A percentile compares a stretch with the other conserved stretches of the same genome.
These are phyloP conservation scores for Holacanthella duospinosa DNA, from an alignment of 2,888 invertebrate species.

Conservation along the genomic window DNA sequence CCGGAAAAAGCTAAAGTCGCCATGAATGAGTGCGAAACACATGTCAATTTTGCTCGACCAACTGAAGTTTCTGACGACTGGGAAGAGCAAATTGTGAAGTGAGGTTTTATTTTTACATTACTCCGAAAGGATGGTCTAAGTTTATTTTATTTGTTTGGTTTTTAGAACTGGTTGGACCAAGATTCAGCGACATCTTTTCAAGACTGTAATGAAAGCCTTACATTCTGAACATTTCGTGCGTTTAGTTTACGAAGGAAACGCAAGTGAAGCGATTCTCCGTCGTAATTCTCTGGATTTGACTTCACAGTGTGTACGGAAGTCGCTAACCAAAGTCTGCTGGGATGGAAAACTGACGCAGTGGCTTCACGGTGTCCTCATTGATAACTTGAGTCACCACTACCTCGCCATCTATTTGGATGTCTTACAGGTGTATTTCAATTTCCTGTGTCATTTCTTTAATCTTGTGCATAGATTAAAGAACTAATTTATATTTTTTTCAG, in stretches of 20 bases:
- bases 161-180: constrained; percentile 53
- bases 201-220: constrained; percentile 54
- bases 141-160: constrained; percentile 27
- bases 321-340: constrained; percentile 62
- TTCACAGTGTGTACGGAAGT: constrained; percentile 54
- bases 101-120: constrained; percentile 29
- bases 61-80: constrained; percentile 52
- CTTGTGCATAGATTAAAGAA: neutral
- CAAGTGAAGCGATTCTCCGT: constrained; percentile 58
- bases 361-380: constrained; percentile 62
- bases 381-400: constrained; percentile 54
- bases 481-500: constrained; percentile 39
- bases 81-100: constrained; percentile 59
- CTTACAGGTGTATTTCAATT: constrained; percentile 50
- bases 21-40: constrained; percentile 62
- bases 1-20: constrained; percentile 49
- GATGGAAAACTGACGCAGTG: constrained; percentile 61
- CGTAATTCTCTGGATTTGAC: constrained; percentile 61
- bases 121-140: neutral
- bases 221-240: constrained; percentile 56
- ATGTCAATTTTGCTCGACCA: constrained; percentile 52
- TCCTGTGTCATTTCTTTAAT: neutral
- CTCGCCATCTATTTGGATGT: constrained; percentile 65
- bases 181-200: constrained; percentile 55
- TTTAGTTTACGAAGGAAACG: constrained; percentile 50